Evolutionary conservation across 2,113 vertebrate genomes (phyloP).

Genomic region (Coptodon rendalli): DNA sequence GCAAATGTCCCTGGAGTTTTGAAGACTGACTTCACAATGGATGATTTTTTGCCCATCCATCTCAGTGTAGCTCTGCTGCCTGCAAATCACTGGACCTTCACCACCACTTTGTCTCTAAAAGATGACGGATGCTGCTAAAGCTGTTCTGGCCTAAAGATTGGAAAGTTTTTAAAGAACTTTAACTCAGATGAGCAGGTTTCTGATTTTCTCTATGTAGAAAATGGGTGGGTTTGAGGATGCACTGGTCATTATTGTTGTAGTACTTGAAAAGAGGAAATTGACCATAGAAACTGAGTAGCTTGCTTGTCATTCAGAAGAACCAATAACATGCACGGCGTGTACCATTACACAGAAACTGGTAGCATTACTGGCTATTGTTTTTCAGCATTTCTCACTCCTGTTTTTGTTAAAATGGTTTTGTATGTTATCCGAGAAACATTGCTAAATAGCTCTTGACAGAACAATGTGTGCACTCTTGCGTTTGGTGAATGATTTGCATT

Average conservation of each 20-base stretch:
- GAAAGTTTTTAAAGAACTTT: background rate
- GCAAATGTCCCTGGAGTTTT: conserved; percentile 30
- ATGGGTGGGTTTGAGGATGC: background rate
- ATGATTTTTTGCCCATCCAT: conserved; percentile 32
- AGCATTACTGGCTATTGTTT: background rate
- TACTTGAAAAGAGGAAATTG: background rate
- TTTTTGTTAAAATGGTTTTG: background rate
- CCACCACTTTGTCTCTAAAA: conserved; percentile 13
- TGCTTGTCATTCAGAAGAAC: background rate
- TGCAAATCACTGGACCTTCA: conserved; percentile 20
- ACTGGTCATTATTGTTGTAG: background rate
- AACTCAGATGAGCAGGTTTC: background rate
- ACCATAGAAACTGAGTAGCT: background rate
- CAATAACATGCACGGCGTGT: background rate
- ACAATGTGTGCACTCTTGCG: conserved; percentile 14
- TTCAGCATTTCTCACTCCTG: background rate
- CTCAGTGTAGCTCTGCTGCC: background rate
- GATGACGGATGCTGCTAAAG: conserved; percentile 28
- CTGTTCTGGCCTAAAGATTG: background rate
- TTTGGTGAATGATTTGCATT: conserved; percentile 41
- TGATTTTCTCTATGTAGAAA: background rate
- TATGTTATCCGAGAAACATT: background rate
- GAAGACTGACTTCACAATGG: conserved; percentile 10
- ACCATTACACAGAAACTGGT: background rate
- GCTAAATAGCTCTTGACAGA: conserved; percentile 4